Evolutionary conservation across 2,113 vertebrate genomes (phyloP).

Genomic region (Vulpes ferrilata): DNA sequence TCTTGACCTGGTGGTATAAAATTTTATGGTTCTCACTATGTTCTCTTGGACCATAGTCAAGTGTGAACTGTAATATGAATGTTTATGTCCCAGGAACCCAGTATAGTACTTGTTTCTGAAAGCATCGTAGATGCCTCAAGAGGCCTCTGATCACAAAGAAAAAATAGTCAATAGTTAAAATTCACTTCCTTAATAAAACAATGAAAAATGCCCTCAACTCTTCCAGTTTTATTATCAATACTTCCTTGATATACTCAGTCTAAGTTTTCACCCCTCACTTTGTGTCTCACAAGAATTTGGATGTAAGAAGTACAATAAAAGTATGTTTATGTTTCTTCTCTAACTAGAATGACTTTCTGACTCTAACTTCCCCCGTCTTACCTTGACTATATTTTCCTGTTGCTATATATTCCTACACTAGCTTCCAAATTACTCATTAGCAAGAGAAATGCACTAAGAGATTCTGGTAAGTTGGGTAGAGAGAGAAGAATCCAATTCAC

Average conservation of each 20-base stretch:
- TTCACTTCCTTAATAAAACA: background rate
- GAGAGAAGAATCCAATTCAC: background rate
- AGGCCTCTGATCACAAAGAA: background rate
- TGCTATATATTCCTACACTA: background rate
- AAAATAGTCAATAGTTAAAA: background rate
- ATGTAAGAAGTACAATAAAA: background rate
- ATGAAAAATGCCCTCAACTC: background rate
- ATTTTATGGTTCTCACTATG: background rate
- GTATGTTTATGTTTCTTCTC: background rate
- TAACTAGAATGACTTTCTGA: background rate
- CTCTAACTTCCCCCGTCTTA: background rate
- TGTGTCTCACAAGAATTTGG: background rate
- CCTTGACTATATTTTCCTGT: background rate
- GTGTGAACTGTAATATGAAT: background rate
- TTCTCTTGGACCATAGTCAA: background rate
- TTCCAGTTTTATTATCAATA: background rate
- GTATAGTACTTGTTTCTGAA: too few relatives aligned
- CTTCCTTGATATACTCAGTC: background rate
- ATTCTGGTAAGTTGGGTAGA: background rate
- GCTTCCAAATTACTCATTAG: background rate
- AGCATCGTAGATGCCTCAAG: background rate
- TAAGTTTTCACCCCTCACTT: background rate
- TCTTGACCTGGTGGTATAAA: background rate
- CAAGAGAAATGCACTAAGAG: background rate
- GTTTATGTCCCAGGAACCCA: rapidly evolving